phyloP scores from a whole-genome alignment of 2,888 invertebrate genomes.

The Rotaria macrura region DNA sequence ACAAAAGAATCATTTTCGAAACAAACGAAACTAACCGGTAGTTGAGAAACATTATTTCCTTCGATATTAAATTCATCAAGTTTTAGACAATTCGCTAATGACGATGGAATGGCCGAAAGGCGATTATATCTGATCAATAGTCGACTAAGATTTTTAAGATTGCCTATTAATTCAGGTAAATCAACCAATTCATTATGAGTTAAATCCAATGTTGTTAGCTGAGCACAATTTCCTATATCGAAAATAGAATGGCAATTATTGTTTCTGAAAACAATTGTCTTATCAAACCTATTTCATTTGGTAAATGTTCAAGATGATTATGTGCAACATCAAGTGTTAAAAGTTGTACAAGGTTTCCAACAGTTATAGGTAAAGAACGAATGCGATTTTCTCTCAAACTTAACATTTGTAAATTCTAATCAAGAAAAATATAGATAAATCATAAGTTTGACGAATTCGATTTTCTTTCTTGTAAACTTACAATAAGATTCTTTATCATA shows the following conservation, averaged over 20 bases:
- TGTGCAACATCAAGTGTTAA: conserved; percentile 94
- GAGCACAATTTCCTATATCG: conserved; percentile 80
- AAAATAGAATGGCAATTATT: too few relatives aligned
- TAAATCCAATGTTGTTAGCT: conserved; percentile 83
- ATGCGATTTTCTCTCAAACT: conserved; percentile 97
- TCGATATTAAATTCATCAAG: conserved; percentile 99
- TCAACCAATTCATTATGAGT: conserved; percentile 96
- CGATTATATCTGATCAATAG: conserved; percentile 86
- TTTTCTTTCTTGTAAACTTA: neutral
- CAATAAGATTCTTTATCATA: conserved; percentile 57
- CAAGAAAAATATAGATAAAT: neutral
- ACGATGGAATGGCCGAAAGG: conserved; percentile 71
- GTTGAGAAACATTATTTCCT: conserved; percentile 83
- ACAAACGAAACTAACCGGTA: conserved; percentile 58
- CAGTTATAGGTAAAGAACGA: conserved; percentile 75
- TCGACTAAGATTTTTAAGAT: conserved; percentile 71
- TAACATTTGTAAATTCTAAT: conserved; percentile 78
- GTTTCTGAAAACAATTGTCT: too few relatives aligned
- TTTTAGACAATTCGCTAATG: conserved; percentile 80
- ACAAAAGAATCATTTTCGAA: neutral
- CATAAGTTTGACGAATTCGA: too few relatives aligned
- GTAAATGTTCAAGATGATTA: conserved; percentile 90
- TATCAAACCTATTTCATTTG: conserved; percentile 51
- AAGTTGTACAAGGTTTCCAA: conserved; percentile 77
- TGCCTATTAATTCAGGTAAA: conserved; percentile 87